A percentile compares a stretch with the other conserved stretches of the same genome.
Evolutionary conservation across 2,113 vertebrate genomes (phyloP).

Genomic region (Clinocottus analis): DNA sequence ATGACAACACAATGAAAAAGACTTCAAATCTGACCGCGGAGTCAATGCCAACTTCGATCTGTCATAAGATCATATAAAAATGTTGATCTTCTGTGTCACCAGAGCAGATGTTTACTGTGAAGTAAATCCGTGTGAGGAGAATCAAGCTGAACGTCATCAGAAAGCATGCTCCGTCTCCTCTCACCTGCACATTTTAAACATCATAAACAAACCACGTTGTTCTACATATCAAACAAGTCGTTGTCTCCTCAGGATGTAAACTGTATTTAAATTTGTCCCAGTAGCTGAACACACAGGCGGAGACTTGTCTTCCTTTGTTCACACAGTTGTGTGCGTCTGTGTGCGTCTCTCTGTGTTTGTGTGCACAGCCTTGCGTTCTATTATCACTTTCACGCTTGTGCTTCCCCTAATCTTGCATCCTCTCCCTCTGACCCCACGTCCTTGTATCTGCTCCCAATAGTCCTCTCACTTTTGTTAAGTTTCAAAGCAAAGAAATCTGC

Average conservation of each 20-base stretch:
- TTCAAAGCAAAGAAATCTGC: not conserved
- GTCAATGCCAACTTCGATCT: not conserved
- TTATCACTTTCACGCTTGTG: slow-evolving; percentile 31
- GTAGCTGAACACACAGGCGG: slow-evolving; percentile 55
- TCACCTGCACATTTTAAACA: not conserved
- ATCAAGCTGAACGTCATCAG: no score
- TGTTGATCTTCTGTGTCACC: no score
- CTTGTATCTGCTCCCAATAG: not conserved
- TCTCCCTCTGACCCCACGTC: not conserved
- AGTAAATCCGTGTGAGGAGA: no score
- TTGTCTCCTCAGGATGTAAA: slow-evolving; percentile 25
- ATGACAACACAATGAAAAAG: not conserved
- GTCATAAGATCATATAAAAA: not conserved
- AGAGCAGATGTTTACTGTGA: no score
- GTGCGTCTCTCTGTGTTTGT: slow-evolving; percentile 19
- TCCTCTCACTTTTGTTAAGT: not conserved
- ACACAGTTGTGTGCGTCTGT: slow-evolving; percentile 14
- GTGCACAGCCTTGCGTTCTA: slow-evolving; percentile 20
- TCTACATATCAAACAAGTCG: not conserved
- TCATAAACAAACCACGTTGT: slow-evolving; percentile 16
- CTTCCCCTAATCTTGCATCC: not conserved
- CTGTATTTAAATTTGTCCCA: slow-evolving; percentile 42
- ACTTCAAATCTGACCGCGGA: not conserved
- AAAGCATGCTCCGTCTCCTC: no score
- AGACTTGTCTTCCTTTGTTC: slow-evolving; percentile 58